phyloP scores from a whole-genome alignment of 23 tunicate genomes.

The Halocynthia roretzi region DNA sequence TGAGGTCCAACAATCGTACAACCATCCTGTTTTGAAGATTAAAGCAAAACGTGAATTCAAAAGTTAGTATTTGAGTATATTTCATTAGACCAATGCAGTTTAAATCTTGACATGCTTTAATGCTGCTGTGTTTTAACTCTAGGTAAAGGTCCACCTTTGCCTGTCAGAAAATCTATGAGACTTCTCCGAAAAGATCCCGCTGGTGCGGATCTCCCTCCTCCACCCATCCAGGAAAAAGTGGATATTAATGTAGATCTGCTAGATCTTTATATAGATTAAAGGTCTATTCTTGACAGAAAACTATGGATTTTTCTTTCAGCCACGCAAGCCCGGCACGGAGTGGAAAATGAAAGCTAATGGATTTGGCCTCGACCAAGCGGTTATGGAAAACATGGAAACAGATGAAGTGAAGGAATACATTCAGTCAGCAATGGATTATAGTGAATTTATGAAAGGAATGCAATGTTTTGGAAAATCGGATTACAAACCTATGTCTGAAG shows the following conservation, averaged over 20 bases:
- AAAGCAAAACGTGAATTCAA: not conserved
- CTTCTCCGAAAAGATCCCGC: constrained; percentile 2
- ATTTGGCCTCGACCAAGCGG: not conserved
- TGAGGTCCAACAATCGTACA: not conserved
- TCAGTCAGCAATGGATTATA: no score
- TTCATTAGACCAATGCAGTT: no score
- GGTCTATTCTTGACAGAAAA: not conserved
- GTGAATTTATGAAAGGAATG: no score
- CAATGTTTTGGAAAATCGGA: no score
- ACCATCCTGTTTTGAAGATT: not conserved
- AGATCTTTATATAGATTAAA: no score
- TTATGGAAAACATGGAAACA: not conserved
- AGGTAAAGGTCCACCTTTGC: not conserved
- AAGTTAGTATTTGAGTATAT: no score
- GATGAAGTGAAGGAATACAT: not conserved
- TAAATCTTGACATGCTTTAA: no score
- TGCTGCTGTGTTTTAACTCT: not conserved
- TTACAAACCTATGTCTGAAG: no score
- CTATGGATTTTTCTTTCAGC: not conserved
- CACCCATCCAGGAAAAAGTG: not conserved
- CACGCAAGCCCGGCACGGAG: constrained; percentile 4
- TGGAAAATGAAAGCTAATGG: constrained; percentile 8
- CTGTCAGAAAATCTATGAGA: constrained; percentile 1
- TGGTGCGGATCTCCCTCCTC: constrained; percentile 3
- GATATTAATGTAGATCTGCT: not conserved